Base-by-base conservation (phyloP, 2,888 invertebrate species). In the Idaea aversata region DNA sequence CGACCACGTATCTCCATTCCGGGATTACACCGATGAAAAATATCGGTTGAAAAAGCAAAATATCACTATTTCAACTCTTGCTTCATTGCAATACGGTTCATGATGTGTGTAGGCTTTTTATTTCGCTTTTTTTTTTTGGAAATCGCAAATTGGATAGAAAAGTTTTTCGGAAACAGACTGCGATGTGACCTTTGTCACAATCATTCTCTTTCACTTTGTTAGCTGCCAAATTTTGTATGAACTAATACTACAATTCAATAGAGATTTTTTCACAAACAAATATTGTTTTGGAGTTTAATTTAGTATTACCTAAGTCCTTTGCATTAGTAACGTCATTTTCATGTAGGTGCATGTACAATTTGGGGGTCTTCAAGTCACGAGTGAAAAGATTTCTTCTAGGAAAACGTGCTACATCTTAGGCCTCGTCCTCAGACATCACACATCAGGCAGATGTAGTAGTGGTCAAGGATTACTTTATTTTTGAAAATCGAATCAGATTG, bases 1-100 rank as follows among this genome's bases (percentile, higher is more conserved):
- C 63, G 63, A 62, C 64, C 64, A 58, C 16, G 59, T 59, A 61
- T 38, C 73, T 75, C 78, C 79, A 84, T 81, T 82, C 81, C 80
- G 68, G 85, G 83, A 85, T 87, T 85, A 85, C 85, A 79, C 82
- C 82, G 82, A 85, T 87, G 86, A 87, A 88, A 87, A 86, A 86
- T 47, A 47, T 86, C 82, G 79, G 73, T 70, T 74, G 77, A 75
- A 75, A 77, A 80, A 77, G 80, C 81, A 77, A 76, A 81, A 81
- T 82, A 47, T 47, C 47, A 5, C 13, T 10, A 47, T 47, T 47
- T 47, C 47, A 10, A 47, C 13, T 47, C 47, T 47, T 47, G 47
- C 47, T 10, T 13, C 47, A 7, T 47, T 47, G 47, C 47, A 47
- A 47, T 47, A 47, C 7, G 47, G 47, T 47, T 47, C 47, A 47